These are phyloP conservation scores for Pao palembangensis DNA, from an alignment of 2,113 vertebrate genomes.

Conservation along the genomic window DNA sequence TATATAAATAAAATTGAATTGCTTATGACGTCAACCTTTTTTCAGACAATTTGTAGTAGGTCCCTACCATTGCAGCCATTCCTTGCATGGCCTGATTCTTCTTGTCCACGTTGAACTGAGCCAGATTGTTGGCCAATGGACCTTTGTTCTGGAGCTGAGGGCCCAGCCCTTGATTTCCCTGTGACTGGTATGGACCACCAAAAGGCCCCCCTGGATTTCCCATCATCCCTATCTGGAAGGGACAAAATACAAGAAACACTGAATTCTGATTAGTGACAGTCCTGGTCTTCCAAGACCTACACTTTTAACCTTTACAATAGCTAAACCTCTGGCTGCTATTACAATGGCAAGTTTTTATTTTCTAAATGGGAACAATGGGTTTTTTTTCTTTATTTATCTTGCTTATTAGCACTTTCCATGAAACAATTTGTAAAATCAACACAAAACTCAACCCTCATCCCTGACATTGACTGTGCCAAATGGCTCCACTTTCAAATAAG, in stretches of 20 bases:
- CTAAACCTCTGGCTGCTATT: no score
- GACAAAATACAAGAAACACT: not conserved
- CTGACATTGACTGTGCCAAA: no score
- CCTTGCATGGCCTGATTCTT: constrained; percentile 86
- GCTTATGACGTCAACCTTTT: not conserved
- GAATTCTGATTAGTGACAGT: not conserved
- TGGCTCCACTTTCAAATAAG: no score
- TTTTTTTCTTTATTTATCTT: no score
- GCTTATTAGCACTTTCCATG: no score
- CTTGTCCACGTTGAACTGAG: constrained; percentile 91
- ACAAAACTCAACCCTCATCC: no score
- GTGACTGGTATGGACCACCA: constrained; percentile 83
- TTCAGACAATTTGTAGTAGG: not conserved
- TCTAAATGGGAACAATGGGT: no score
- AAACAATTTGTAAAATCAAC: no score
- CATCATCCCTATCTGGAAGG: constrained; percentile 91
- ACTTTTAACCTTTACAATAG: not conserved
- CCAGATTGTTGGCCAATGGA: constrained; percentile 86
- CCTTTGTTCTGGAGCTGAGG: constrained; percentile 91
- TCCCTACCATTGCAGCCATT: constrained; percentile 87
- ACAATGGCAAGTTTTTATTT: no score
- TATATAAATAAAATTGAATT: no score
- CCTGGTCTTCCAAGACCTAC: not conserved
- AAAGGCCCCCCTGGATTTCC: constrained; percentile 84
- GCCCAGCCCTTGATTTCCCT: constrained; percentile 86